Percentiles rank a stretch among this genome's conserved stretches.
phyloP scores from a whole-genome alignment of 2,113 vertebrate genomes.

The Misgurnus mizolepis region DNA sequence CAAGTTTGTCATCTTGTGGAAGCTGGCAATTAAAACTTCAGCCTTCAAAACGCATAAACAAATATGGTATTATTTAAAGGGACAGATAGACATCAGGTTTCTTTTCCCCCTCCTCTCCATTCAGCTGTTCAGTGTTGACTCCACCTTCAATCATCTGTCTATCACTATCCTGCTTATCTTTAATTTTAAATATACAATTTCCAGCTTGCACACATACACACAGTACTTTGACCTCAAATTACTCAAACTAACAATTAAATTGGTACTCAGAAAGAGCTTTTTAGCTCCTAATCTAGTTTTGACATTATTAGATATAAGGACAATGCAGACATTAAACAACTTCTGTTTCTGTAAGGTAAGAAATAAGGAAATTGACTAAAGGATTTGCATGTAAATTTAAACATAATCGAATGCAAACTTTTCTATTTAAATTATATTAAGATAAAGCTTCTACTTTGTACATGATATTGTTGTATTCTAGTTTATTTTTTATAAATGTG shows the following conservation, averaged over 20 bases:
- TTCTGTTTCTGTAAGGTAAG: conserved; percentile 10
- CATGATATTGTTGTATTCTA: no score
- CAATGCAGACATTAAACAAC: neutral
- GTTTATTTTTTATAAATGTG: no score
- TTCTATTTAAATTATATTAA: no score
- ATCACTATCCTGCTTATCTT: conserved; percentile 3
- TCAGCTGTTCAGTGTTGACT: conserved; percentile 24
- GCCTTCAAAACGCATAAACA: neutral
- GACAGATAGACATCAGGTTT: neutral
- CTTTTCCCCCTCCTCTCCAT: neutral
- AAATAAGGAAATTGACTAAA: conserved; percentile 2
- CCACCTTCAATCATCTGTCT: conserved; percentile 37
- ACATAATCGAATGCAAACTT: no score
- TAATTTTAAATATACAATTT: neutral
- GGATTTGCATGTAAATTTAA: neutral
- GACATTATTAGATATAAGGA: neutral
- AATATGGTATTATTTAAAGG: conserved; percentile 1
- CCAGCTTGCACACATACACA: neutral
- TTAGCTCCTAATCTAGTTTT: neutral
- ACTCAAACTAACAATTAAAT: neutral
- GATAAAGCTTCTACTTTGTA: no score
- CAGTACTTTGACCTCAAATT: neutral
- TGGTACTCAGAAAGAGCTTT: neutral
- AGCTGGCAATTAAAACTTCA: neutral
- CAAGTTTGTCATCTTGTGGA: neutral